phyloP scores from a whole-genome alignment of 2,888 invertebrate species.

The Tiphia femorata region DNA sequence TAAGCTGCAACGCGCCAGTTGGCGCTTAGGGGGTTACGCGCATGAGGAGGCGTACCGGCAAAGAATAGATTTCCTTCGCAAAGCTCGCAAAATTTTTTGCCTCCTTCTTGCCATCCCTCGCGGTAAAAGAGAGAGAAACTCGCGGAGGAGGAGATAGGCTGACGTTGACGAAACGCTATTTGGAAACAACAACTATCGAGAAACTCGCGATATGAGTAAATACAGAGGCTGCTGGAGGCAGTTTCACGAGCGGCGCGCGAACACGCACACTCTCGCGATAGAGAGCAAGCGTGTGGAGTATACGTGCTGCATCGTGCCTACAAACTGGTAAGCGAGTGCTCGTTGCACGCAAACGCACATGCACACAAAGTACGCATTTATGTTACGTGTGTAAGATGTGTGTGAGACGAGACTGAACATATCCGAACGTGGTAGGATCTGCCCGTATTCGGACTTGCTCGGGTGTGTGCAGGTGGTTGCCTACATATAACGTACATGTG shows the following conservation, averaged over 20 bases:
- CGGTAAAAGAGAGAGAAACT: conserved; percentile 11
- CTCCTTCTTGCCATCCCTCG: too few species aligned
- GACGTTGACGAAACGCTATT: conserved; percentile 57
- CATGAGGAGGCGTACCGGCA: conserved; percentile 27
- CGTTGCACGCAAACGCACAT: not conserved
- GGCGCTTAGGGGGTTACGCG: conserved; percentile 21
- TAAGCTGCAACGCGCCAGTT: conserved; percentile 31
- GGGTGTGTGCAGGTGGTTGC: too few species aligned
- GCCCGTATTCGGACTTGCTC: too few species aligned
- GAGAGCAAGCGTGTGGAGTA: too few species aligned
- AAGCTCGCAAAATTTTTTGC: conserved; percentile 35
- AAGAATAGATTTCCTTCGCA: conserved; percentile 38
- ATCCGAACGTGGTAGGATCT: too few species aligned
- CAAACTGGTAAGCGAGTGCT: too few species aligned
- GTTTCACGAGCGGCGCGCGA: conserved; percentile 24
- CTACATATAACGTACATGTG: too few species aligned
- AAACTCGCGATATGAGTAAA: conserved; percentile 53
- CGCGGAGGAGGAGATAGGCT: conserved; percentile 38
- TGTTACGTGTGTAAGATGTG: too few species aligned
- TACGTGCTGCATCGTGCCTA: too few species aligned
- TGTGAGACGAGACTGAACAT: too few species aligned
- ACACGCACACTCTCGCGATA: conserved; percentile 15
- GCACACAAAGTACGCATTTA: too few species aligned
- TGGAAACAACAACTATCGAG: conserved; percentile 54
- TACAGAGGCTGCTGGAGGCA: conserved; percentile 47